These are phyloP conservation scores for Xestia sexstrigata DNA, from an alignment of 2,888 invertebrate species.

Conservation along the genomic window DNA sequence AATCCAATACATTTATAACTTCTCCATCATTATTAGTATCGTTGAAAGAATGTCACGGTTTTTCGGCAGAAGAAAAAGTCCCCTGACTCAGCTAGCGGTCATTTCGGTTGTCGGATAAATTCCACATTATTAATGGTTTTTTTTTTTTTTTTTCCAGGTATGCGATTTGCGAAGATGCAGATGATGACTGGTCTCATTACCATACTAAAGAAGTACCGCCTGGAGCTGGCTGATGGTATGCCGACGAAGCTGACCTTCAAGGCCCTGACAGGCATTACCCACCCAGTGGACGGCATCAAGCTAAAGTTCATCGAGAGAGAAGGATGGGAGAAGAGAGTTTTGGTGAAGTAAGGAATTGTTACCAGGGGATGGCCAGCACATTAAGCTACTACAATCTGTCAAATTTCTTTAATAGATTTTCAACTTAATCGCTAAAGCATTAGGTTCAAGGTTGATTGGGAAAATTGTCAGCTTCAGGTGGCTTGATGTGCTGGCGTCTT, in stretches of 20 bases:
- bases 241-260: conserved; percentile 54
- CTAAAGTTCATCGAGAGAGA: conserved; percentile 63
- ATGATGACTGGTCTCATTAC: conserved; percentile 73
- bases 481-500: no score
- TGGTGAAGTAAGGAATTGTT: conserved; percentile 11
- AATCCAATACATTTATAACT: not conserved
- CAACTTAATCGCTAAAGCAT: no score
- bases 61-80: not conserved
- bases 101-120: not conserved
- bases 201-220: conserved; percentile 70
- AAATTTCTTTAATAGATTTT: no score
- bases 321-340: conserved; percentile 60
- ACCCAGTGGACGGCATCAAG: conserved; percentile 53
- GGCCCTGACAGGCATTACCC: conserved; percentile 38
- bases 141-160: conserved; percentile 47
- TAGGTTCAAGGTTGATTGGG: no score
- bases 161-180: conserved; percentile 77
- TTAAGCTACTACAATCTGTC: no score
- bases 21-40: not conserved
- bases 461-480: no score
- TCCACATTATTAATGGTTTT: no score
- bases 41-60: not conserved
- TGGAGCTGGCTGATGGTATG: conserved; percentile 69
- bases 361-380: no score
- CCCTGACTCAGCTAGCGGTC: not conserved